A percentile compares a stretch with the other conserved stretches of the same genome.
Evolutionary conservation across 2,888 invertebrate genomes (phyloP).

Genomic region (Yponomeuta sedellus): DNA sequence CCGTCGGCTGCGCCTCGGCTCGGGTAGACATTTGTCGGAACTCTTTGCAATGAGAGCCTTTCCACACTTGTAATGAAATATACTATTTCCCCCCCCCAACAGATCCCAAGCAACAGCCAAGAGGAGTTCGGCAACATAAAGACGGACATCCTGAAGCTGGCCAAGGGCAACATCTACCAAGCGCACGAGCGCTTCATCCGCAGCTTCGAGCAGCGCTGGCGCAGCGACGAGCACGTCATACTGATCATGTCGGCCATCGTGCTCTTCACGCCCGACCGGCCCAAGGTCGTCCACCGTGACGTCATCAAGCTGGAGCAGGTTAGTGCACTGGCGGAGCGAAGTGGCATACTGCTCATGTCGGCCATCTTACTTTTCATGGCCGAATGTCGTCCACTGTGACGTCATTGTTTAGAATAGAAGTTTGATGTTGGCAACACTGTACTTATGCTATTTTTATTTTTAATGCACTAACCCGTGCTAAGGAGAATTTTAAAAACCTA

Average conservation of each 20-base stretch:
- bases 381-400: conserved; percentile 87
- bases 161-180: conserved; percentile 91
- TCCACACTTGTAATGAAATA: no score
- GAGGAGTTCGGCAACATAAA: conserved; percentile 87
- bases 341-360: conserved; percentile 92
- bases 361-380: conserved; percentile 94
- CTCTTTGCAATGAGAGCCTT: no score
- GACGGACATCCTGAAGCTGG: conserved; percentile 92
- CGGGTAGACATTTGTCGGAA: no score
- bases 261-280: conserved; percentile 90
- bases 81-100: neutral
- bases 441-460: no score
- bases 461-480: no score
- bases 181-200: conserved; percentile 90
- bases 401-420: conserved; percentile 91
- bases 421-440: conserved; percentile 60
- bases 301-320: conserved; percentile 92
- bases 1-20: no score
- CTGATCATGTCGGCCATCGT: conserved; percentile 93
- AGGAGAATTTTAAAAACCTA: no score
- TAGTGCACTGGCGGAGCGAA: conserved; percentile 18
- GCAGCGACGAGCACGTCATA: conserved; percentile 92
- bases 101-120: conserved; percentile 82
- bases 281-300: conserved; percentile 87
- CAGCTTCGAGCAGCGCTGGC: conserved; percentile 90